Percentiles rank a stretch among this genome's conserved stretches.
phyloP scores from a whole-genome alignment of 2,888 invertebrate genomes.

The Cephus sareptanus region DNA sequence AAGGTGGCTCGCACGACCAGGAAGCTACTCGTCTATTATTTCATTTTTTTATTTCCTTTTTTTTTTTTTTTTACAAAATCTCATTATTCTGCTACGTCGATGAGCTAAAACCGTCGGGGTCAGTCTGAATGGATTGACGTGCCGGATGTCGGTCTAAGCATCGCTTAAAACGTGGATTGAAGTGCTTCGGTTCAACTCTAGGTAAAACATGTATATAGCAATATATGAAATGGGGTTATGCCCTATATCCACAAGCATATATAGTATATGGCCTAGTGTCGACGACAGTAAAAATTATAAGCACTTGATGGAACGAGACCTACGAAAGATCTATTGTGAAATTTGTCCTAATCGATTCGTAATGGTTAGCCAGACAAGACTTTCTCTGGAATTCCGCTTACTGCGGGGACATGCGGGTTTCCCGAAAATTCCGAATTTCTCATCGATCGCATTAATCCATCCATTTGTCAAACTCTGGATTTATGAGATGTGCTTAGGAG shows the following conservation, averaged over 20 bases:
- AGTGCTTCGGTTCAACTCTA: neutral
- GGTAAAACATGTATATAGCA: neutral
- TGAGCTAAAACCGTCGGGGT: neutral
- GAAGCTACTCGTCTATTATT: neutral
- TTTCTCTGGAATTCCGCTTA: neutral
- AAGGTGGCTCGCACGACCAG: neutral
- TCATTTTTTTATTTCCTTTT: neutral
- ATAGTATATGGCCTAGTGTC: neutral
- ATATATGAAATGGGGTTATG: neutral
- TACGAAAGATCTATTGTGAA: neutral
- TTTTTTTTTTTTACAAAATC: neutral
- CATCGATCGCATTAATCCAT: neutral
- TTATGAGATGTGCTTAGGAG: no score
- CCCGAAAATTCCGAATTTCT: neutral
- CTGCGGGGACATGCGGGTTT: neutral
- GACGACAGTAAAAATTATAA: neutral
- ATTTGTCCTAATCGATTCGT: neutral
- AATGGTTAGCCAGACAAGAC: neutral
- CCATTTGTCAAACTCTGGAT: no score
- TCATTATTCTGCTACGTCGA: neutral
- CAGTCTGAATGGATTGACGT: neutral
- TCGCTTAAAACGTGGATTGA: neutral
- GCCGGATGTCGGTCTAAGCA: neutral
- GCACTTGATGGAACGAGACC: neutral
- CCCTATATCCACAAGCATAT: neutral